Evolutionary conservation across 2,797 vertebrate genomes (phyloP).

Genomic region (Amblyopsis hoosieri): DNA sequence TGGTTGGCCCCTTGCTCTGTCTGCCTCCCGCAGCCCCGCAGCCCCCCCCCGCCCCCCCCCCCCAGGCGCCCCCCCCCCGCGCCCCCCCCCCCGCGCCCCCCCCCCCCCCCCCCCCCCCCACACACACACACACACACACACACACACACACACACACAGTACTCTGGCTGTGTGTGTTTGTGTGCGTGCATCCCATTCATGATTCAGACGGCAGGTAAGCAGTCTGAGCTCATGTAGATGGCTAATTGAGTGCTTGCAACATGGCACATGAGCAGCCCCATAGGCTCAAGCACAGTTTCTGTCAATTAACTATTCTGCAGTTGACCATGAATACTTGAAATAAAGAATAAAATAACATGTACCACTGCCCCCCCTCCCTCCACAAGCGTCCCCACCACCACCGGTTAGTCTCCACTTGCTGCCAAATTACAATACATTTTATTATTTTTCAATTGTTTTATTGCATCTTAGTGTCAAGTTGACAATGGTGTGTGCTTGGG

Average conservation of each 20-base stretch:
- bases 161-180: neutral
- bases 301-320: conserved; percentile 4
- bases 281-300: neutral
- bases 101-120: neutral
- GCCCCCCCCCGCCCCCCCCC: conserved; percentile 5
- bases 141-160: conserved; percentile 10
- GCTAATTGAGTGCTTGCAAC: neutral
- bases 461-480: too few relatives aligned
- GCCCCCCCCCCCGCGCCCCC: conserved; percentile 1
- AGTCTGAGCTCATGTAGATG: neutral
- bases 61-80: conserved; percentile 6
- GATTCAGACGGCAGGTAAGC: conserved; percentile 4
- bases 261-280: neutral
- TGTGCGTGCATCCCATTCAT: neutral
- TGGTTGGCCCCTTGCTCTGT: conserved; percentile 37
- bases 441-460: conserved; percentile 7
- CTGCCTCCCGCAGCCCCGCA: conserved; percentile 27
- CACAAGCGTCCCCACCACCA: neutral
- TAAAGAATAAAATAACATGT: neutral
- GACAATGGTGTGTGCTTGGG: too few relatives aligned
- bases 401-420: conserved; percentile 16
- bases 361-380: neutral
- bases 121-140: conserved; percentile 10
- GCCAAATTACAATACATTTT: neutral
- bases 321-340: neutral